Conservation (phyloP, 2,797 vertebrate genomes). For the Fratercula arctica region DNA sequence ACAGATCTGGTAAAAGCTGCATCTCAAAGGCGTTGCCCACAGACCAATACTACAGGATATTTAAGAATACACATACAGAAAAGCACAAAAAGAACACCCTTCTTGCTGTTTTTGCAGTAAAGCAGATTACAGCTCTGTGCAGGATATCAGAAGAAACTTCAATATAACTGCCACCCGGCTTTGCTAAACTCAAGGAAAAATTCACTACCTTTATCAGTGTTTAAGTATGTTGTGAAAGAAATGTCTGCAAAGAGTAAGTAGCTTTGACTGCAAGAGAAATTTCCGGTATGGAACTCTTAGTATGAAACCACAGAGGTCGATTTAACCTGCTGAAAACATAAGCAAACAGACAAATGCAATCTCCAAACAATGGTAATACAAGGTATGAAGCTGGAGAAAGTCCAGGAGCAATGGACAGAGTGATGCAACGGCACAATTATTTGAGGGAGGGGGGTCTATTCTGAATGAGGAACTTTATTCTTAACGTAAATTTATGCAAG, state of each 20-base stretch:
- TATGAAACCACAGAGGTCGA: neutral
- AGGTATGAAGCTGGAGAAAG: neutral
- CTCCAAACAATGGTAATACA: neutral
- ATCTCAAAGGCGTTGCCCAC: neutral
- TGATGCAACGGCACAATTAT: neutral
- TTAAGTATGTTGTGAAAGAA: neutral
- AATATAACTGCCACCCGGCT: neutral
- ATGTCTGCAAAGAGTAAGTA: neutral
- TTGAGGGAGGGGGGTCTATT: neutral
- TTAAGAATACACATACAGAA: neutral
- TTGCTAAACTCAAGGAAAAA: neutral
- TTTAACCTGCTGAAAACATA: constrained; percentile 1
- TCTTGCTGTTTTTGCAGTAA: neutral
- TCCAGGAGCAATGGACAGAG: neutral
- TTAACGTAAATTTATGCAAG: neutral
- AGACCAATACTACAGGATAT: neutral
- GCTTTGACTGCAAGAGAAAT: neutral
- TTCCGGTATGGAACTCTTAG: neutral
- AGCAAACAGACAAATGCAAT: neutral
- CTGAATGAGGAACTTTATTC: neutral
- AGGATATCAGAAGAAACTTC: neutral
- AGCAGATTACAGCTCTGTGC: neutral
- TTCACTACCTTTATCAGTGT: neutral
- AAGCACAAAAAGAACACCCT: neutral
- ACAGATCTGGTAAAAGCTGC: neutral